phyloP scores from a whole-genome alignment of 2,113 vertebrate species.

The Takifugu bimaculatus region DNA sequence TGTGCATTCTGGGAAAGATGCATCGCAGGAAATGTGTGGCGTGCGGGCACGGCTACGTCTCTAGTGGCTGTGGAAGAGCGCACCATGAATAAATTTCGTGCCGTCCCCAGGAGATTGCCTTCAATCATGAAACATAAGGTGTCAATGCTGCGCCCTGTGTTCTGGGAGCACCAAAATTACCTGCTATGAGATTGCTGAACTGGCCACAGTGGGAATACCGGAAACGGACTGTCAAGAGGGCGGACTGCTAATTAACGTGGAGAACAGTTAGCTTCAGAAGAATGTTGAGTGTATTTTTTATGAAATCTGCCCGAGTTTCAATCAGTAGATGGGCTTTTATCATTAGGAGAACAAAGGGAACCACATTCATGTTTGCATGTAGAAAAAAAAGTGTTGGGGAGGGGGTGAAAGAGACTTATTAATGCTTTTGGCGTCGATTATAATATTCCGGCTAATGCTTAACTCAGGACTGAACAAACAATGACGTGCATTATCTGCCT shows the following conservation, averaged over 20 bases:
- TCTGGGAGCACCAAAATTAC: slow-evolving; percentile 70
- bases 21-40: slow-evolving; percentile 64
- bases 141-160: slow-evolving; percentile 69
- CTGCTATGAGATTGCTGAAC: slow-evolving; percentile 70
- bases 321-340: not conserved
- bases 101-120: slow-evolving; percentile 75
- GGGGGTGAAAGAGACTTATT: not conserved
- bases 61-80: slow-evolving; percentile 67
- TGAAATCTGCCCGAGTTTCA: slow-evolving; percentile 4
- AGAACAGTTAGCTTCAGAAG: slow-evolving; percentile 29
- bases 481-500: slow-evolving; percentile 5
- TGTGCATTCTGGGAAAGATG: slow-evolving; percentile 69
- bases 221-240: slow-evolving; percentile 48
- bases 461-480: slow-evolving; percentile 3
- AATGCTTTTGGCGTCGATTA: not conserved
- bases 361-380: not conserved
- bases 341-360: not conserved
- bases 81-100: slow-evolving; percentile 77
- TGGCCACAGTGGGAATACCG: slow-evolving; percentile 62
- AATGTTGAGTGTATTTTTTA: too few relatives aligned
- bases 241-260: slow-evolving; percentile 68
- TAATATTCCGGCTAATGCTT: not conserved
- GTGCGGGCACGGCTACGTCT: slow-evolving; percentile 60
- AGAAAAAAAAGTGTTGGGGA: not conserved
- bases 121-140: slow-evolving; percentile 79